Evolutionary conservation across 2,113 vertebrate genomes (phyloP), one percentile per base, ranked within the genome.

Genomic region (Trogon melanurus): DNA sequence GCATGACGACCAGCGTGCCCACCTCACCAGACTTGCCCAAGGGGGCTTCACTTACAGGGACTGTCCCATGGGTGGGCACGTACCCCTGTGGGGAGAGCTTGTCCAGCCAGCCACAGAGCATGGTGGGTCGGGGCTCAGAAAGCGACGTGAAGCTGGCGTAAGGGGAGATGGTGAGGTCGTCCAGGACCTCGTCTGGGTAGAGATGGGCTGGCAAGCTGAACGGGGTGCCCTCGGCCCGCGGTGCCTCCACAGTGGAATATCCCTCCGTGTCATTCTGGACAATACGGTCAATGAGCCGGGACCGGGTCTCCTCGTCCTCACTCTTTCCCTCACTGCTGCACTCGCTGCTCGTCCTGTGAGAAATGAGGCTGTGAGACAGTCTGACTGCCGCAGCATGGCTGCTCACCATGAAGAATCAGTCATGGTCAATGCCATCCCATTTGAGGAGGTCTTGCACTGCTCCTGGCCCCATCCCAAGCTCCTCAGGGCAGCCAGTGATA

Each of bases 81-180:
- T 97, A 99, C 99, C 99, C 99, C 89, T 99, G 99, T 14, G 99
- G 99, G 12, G 99, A 99, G n/a, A 99, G 98, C 95, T 99, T 99
- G 97, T 99, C 99, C 94, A 99, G 97, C 99, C 99, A 99, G 87
- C 99, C 98, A 1, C 98, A 98, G 92, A 99, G 98, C 96, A 99
- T 95, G 74, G 98, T 98, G 15, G 96, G 95, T 2, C 98, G 97
- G 47, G 95, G 98, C 94, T 99, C 99, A 0, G 97, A 98, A 14
- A 98, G 96, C 1, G 98, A 99, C 2, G 98, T 98, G 97, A 98
- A 99, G 97, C 99, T 99, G 97, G 99, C 99, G 0, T 99, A 99
- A 1, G 99, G 99, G 15, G 99, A 99, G 95, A 99, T 99, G 94
- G 97, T 98, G 89, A 99, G 97, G 95, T 99, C 99, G 0, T 99